Evolutionary conservation across 2,888 invertebrate genomes (phyloP).

Genomic region (Sycophila texana): DNA sequence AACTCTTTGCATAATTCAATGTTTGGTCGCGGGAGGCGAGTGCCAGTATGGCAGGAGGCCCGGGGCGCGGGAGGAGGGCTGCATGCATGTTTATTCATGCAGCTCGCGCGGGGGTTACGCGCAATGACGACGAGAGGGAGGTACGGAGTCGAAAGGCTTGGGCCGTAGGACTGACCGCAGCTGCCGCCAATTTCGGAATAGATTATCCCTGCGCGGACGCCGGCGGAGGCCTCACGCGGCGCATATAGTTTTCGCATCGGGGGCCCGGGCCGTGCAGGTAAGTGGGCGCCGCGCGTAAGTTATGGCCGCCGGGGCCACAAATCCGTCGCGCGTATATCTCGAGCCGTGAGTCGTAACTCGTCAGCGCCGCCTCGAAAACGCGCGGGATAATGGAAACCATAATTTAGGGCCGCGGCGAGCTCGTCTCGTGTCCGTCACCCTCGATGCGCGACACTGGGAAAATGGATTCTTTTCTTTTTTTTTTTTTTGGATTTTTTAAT

Average conservation of each 20-base stretch:
- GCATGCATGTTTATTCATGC: slow-evolving; percentile 46
- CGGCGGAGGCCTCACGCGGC: no score
- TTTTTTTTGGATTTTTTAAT: not conserved
- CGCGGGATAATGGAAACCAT: slow-evolving; percentile 59
- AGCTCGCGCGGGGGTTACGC: not conserved
- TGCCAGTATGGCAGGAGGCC: not conserved
- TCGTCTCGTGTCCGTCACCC: slow-evolving; percentile 13
- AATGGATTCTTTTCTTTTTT: not conserved
- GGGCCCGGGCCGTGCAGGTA: not conserved
- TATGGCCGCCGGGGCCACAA: slow-evolving; percentile 46
- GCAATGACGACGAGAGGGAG: slow-evolving; percentile 10
- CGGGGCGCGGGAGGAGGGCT: not conserved
- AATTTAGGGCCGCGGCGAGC: slow-evolving; percentile 55
- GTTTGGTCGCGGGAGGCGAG: not conserved
- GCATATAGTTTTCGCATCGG: slow-evolving; percentile 1
- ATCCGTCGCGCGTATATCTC: slow-evolving; percentile 25
- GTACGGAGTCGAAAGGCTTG: not conserved
- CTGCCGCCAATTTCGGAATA: slow-evolving; percentile 55
- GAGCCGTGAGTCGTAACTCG: slow-evolving; percentile 9
- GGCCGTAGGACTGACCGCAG: slow-evolving; percentile 24
- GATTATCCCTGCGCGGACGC: slow-evolving; percentile 5
- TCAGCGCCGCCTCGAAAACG: no score
- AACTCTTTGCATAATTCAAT: slow-evolving; percentile 45
- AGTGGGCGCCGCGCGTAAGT: slow-evolving; percentile 49
- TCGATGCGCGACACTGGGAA: not conserved